Base-by-base conservation (phyloP, 2,888 invertebrate genomes). In the Drosophila macrothrix region DNA sequence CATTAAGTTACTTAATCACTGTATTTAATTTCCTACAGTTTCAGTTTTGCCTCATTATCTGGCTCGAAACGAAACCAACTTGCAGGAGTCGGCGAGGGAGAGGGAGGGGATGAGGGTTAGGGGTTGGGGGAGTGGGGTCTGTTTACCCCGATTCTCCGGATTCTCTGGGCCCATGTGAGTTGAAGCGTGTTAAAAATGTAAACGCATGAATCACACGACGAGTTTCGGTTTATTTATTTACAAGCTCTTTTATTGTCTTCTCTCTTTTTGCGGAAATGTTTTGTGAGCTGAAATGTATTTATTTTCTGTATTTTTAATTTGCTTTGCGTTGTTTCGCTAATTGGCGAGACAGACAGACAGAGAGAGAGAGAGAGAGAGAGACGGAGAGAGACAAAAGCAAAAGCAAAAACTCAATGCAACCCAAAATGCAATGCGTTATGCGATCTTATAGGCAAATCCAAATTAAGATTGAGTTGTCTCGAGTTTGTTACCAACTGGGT, bases 1-100 rank as follows among this genome's bases (percentile, higher is more conserved):
- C 88, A 89, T 89, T 89, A 85, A 85, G 88, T 88, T 87, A 85
- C 88, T 88, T 87, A 89, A 89, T 82, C 87, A 85, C 85, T 83
- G 83, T 80, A 88, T 88, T 88, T 88, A 89, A 87, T 88, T 88
- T 82, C 78, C 80, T 77, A 80, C 79, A 78, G 73, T 82, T 78
- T 79, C 66, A 59, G 68, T 65, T 72, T 75, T 71, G 78, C 73
- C 83, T 85, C 82, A 85, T 85, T 88, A 85, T 85, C 83, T 85
- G 71, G 69, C 69, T 55, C 33, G 71, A 31, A 71, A 66, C 63
- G 74, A 68, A 78, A 67, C 49, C 64, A 69, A 65, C 50, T 64
- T 33, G 55, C 65, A 35, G 28, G 29, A 10, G 16, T 46, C 3
- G 25, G 2, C 25, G 28, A 0, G 16, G 35, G 14, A n/a, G 33